Base-by-base conservation (phyloP, 2,888 invertebrate genomes). In the Nomada flava region DNA sequence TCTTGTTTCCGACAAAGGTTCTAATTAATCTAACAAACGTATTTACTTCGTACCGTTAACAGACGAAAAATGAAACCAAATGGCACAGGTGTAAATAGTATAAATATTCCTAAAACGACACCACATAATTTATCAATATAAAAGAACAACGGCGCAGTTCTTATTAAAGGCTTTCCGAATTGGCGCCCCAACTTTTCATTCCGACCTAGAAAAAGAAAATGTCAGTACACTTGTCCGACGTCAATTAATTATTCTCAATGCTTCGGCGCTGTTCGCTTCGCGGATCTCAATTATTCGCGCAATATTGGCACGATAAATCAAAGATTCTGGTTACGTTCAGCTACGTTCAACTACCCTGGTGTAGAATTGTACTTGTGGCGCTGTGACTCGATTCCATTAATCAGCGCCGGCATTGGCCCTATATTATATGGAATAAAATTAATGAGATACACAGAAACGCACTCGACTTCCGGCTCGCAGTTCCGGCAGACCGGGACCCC, bases 401-500 rank as follows among this genome's bases (percentile, higher is more conserved):
- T 93, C 93, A 93, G 91, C 82, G 85, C 76, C 80, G 80, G 44
- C 72, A 26, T 18, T 44, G 75, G 78, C 78, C 73, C 76, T 78
- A 85, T 93, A 93, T 93, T 93, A 93, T 93, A 93, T 93, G 90
- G 92, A 93, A 92, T 92, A 91, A 93, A 92, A 93, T 93, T 93
- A 93, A 93, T 93, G 93, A 93, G 93, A 93, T 93, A 93, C 93
- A 93, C 90, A 91, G 93, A 92, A 93, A 93, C 90, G 93, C 93
- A 93, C 93, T 93, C 91, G 92, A 92, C 91, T 92, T 92, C 92
- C 91, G 91, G 91, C 87, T 71, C 71, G 79, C 68, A 77, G 77
- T 88, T 88, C 77, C 87, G 82, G 73, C 79, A 88, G 85, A 89
- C 87, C 80, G 89, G 52, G 81, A 82, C 88, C 69, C 90, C 76